phyloP scores from a whole-genome alignment of 2,888 invertebrate species.

The Trissolcus brochymenae region DNA sequence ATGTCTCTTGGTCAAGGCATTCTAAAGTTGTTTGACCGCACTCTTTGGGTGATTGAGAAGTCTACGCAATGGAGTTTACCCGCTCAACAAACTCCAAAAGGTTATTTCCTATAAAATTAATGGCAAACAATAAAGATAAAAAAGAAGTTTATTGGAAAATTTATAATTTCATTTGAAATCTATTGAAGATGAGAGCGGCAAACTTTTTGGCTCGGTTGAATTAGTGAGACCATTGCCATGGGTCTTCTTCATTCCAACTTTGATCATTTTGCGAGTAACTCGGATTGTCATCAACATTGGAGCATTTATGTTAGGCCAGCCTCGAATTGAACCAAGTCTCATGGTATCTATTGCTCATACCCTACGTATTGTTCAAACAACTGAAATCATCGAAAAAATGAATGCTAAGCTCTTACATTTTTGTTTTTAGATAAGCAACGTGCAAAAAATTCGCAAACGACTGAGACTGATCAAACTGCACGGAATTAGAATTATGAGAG shows the following conservation, averaged over 20 bases:
- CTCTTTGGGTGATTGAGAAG: slow-evolving; percentile 79
- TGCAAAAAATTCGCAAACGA: slow-evolving; percentile 79
- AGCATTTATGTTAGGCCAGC: slow-evolving; percentile 77
- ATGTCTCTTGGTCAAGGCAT: slow-evolving; percentile 76
- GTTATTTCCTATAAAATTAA: slow-evolving; percentile 26
- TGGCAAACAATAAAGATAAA: too few species aligned
- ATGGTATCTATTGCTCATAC: slow-evolving; percentile 74
- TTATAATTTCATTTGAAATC: too few species aligned
- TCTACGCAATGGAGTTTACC: slow-evolving; percentile 80
- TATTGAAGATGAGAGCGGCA: slow-evolving; percentile 76
- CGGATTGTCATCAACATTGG: slow-evolving; percentile 77
- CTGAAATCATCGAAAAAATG: background rate
- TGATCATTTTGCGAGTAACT: slow-evolving; percentile 77
- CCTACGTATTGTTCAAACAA: background rate
- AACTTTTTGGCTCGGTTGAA: slow-evolving; percentile 75
- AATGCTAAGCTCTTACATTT: background rate
- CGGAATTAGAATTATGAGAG: slow-evolving; percentile 76
- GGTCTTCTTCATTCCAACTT: slow-evolving; percentile 78
- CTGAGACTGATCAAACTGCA: slow-evolving; percentile 78
- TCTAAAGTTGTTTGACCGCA: slow-evolving; percentile 77
- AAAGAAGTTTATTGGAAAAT: too few species aligned
- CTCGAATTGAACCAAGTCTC: slow-evolving; percentile 77
- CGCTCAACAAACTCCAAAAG: slow-evolving; percentile 55
- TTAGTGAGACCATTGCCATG: slow-evolving; percentile 80
- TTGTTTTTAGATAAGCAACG: slow-evolving; percentile 76